Conservation (phyloP, 2,888 invertebrate species). For the Thymelicus sylvestris region DNA sequence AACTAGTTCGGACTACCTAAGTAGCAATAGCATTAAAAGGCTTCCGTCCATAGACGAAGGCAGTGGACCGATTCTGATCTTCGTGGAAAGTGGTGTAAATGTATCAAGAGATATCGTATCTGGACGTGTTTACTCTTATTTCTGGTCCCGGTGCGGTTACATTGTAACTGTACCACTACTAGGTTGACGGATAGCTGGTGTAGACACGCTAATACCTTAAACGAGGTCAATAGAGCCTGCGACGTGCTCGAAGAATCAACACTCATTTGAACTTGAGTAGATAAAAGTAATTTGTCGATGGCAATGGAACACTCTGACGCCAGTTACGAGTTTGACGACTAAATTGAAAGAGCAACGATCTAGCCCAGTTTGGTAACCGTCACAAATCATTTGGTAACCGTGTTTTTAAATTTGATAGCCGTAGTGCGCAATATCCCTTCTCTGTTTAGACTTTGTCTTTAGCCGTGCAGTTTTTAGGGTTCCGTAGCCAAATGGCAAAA, state of each 20-base stretch:
- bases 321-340: conserved; percentile 45
- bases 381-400: conserved; percentile 10
- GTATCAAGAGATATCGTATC: conserved; percentile 41
- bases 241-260: conserved; percentile 53
- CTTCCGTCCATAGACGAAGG: neutral
- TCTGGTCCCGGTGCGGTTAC: conserved; percentile 40
- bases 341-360: conserved; percentile 43
- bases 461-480: neutral
- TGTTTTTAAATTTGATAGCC: conserved; percentile 5
- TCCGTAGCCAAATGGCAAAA: no score
- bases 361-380: conserved; percentile 7
- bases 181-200: conserved; percentile 55
- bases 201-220: conserved; percentile 65
- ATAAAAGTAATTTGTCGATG: conserved; percentile 47
- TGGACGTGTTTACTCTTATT: conserved; percentile 28
- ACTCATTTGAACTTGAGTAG: conserved; percentile 59
- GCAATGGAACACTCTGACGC: conserved; percentile 8
- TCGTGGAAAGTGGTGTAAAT: conserved; percentile 45
- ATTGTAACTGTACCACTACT: conserved; percentile 53
- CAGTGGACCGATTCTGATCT: conserved; percentile 36
- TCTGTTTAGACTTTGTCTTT: neutral
- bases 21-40: neutral
- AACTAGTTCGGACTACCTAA: neutral
- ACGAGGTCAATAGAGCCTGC: conserved; percentile 68
- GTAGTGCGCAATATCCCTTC: conserved; percentile 4